Evolutionary conservation across 2,888 invertebrate genomes (phyloP), one percentile per base, ranked within the genome.

Genomic region (Drosophila mulleri): DNA sequence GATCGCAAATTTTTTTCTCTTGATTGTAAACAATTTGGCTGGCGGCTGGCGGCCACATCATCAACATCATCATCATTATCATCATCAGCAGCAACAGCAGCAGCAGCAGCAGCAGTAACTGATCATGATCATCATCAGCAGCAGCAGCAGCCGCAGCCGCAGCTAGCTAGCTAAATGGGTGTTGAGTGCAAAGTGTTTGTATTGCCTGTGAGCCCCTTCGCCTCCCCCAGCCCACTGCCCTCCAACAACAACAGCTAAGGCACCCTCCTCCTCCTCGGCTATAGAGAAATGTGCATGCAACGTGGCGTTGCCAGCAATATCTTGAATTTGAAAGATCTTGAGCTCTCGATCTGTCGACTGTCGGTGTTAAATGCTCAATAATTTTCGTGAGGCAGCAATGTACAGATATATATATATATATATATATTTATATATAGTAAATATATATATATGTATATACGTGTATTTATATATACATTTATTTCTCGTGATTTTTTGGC

Each of bases 131-230:
- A 82, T 75, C 67, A 58, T 44, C 75, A 67, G 16, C 42, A 44
- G 63, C 44, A 8, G 41, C 8, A 48, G 67, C 47, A 68, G 23
- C 42, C 12, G 63, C 44, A 1, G 41, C 8, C 26, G 67, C 47
- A 29, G 48, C 48, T n/a, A n/a, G 52, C 86, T 72, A 82, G 82
- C 88, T 89, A 88, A 88, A 88, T 89, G 80, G 88, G 85, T 86
- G 86, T 88, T 86, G 86, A 86, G 89, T 86, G 86, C 85, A 88
- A 82, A 87, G 89, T 82, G 85, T 87, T 82, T 82, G 84, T 78
- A 54, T 84, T 74, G 68, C 72, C 12, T 12, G n/a, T 3, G 6
- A 11, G 44, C 23, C 20, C 50, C 23, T 5, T 6, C 7, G 5
- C 16, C 39, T 0, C 0, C 16, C 16, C 16, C 37, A 6, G 29